Evolutionary conservation across 2,888 invertebrate genomes (phyloP).

Genomic region (Venusia cambrica): DNA sequence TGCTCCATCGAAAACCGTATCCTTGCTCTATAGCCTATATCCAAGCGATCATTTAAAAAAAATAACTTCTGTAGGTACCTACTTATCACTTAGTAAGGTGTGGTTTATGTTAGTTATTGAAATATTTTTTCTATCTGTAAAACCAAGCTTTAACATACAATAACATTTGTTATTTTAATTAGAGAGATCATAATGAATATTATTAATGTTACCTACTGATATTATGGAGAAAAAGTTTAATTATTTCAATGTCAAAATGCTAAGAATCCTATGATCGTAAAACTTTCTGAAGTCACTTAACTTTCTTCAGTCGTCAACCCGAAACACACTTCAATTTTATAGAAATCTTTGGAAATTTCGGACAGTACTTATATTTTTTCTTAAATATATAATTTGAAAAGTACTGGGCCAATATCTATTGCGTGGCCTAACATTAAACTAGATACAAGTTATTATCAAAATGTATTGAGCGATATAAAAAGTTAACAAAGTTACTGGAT

Average conservation of each 20-base stretch:
- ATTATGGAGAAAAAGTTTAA: slow-evolving; percentile 19
- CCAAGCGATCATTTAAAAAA: too few species aligned
- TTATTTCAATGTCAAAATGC: slow-evolving; percentile 11
- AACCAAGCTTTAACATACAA: too few species aligned
- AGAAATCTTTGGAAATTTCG: slow-evolving; percentile 32
- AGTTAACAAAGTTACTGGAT: slow-evolving; percentile 24
- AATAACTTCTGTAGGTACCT: too few species aligned
- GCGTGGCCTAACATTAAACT: slow-evolving; percentile 22
- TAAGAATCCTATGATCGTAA: slow-evolving; percentile 13
- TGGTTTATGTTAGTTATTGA: too few species aligned
- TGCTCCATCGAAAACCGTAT: too few species aligned
- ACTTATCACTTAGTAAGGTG: too few species aligned
- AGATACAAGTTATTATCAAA: slow-evolving; percentile 22
- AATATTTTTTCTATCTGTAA: too few species aligned
- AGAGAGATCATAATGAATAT: slow-evolving; percentile 3
- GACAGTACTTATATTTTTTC: slow-evolving; percentile 22
- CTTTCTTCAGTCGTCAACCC: too few species aligned
- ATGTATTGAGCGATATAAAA: slow-evolving; percentile 25
- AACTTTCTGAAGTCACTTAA: slow-evolving; percentile 17
- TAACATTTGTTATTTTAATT: too few species aligned
- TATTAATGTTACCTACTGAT: slow-evolving; percentile 16
- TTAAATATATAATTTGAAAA: slow-evolving; percentile 29
- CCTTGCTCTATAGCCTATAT: too few species aligned
- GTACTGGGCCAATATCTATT: slow-evolving; percentile 28
- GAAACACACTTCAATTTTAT: slow-evolving; percentile 28